Conservation (phyloP, 1,140 invertebrate genomes). For the Oryctes rhinoceros region DNA sequence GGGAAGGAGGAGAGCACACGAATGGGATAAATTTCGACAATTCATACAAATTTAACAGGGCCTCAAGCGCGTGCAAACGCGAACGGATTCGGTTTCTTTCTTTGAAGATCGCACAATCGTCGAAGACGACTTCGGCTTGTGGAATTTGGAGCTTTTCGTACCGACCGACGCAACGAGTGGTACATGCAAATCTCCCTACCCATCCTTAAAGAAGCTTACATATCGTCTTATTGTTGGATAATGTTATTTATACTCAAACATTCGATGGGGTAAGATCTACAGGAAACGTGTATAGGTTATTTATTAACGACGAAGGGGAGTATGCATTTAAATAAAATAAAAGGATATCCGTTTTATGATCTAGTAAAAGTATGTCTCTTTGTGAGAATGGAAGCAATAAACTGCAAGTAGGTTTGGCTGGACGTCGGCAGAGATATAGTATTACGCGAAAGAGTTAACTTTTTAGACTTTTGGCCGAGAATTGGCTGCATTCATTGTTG, state of each 20-base stretch:
- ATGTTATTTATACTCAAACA: not conserved
- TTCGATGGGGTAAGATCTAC: not conserved
- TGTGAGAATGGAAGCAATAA: too few species aligned
- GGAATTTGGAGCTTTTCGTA: constrained; percentile 22
- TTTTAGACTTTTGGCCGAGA: too few species aligned
- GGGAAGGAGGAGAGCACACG: not conserved
- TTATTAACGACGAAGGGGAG: not conserved
- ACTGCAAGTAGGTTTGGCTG: too few species aligned
- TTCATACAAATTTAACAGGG: constrained; percentile 29
- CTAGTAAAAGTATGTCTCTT: too few species aligned
- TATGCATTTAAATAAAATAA: not conserved
- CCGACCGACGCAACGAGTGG: not conserved
- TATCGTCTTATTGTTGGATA: not conserved
- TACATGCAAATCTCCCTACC: constrained; percentile 13
- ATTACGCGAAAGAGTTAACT: too few species aligned
- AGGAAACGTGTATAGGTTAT: not conserved
- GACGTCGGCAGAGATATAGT: too few species aligned
- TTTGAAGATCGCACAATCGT: constrained; percentile 6
- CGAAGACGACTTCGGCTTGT: not conserved
- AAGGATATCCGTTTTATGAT: too few species aligned
- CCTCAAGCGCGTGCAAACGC: not conserved
- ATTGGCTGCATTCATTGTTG: too few species aligned
- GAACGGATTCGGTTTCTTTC: constrained; percentile 20
- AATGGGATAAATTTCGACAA: constrained; percentile 18
- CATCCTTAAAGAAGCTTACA: not conserved